Evolutionary conservation across 2,888 invertebrate species (phyloP), one percentile per base, ranked within the genome.

Genomic region (Pachydiplax longipennis): DNA sequence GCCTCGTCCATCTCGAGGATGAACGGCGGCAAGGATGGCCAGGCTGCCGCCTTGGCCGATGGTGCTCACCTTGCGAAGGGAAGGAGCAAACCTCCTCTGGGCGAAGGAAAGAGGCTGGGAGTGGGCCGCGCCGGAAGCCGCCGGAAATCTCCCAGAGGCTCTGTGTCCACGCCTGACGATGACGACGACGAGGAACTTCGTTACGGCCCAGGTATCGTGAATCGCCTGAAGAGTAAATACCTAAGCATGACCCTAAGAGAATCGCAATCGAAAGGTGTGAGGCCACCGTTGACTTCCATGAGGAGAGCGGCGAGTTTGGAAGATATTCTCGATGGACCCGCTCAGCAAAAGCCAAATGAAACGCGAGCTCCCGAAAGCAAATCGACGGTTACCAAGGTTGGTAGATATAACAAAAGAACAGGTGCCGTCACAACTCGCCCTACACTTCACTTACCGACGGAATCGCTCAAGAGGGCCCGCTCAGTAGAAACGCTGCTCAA

Each of bases 171-270:
- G 65, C 65, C 81, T 80, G 94, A 93, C 40, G 93, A 93, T 65
- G 94, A 94, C 81, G 95, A 95, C 90, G 95, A 95, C 92, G 98
- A 98, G 94, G 98, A 98, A 93, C 95, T 98, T 91, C 96, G 97
- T 93, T 98, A 98, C 95, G 98, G 98, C 0, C 98, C 98, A 90
- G 98, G 98, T 91, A 98, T 98, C 93, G 98, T 98, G 73, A 97
- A 97, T 93, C 97, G 97, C 93, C 95, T 98, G 92, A 96, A 97
- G 93, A 97, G 97, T 93, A 97, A 97, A 93, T 98, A 98, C 94
- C 95, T 98, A 92, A 97, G 97, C 94, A 95, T 98, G 92, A 97
- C 98, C 15, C 94, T 98, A 91, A 95, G 98, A n/a, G 97, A 97
- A 92, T 96, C 96, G 80, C 96, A 95, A 92, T 25, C 91, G 15